A percentile compares a stretch with the other conserved stretches of the same genome.
phyloP scores from a whole-genome alignment of 2,113 vertebrate species.

The Nyctibius bracteatus region DNA sequence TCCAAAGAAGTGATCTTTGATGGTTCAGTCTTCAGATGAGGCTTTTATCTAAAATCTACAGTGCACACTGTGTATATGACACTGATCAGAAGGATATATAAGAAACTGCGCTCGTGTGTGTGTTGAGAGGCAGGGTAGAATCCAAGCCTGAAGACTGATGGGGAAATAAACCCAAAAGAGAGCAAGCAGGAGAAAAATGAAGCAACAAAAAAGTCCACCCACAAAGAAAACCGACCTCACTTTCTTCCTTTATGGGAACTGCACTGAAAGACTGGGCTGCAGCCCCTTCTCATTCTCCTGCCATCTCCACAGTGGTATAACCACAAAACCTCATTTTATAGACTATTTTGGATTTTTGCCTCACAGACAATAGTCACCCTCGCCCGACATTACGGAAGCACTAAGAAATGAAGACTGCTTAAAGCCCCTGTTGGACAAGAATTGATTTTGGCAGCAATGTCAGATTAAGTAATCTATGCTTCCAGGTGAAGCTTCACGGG shows the following conservation, averaged over 20 bases:
- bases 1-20: not conserved
- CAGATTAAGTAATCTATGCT: not conserved
- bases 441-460: constrained; percentile 24
- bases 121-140: not conserved
- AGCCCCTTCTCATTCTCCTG: not conserved
- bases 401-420: not conserved
- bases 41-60: not conserved
- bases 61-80: no score
- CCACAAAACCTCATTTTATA: not conserved
- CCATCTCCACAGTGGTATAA: not conserved
- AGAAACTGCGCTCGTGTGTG: not conserved
- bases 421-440: not conserved
- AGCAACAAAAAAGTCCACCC: not conserved
- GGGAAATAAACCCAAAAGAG: not conserved
- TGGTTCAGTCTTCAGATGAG: not conserved
- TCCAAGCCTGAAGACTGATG: not conserved
- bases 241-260: not conserved
- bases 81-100: not conserved
- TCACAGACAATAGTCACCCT: not conserved
- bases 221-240: not conserved
- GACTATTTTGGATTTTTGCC: not conserved
- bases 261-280: not conserved
- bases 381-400: not conserved
- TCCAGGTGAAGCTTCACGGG: constrained; percentile 6
- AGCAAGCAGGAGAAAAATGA: not conserved